Evolutionary conservation across 2,113 vertebrate genomes (phyloP).

Genomic region (Brevimyrus niger): DNA sequence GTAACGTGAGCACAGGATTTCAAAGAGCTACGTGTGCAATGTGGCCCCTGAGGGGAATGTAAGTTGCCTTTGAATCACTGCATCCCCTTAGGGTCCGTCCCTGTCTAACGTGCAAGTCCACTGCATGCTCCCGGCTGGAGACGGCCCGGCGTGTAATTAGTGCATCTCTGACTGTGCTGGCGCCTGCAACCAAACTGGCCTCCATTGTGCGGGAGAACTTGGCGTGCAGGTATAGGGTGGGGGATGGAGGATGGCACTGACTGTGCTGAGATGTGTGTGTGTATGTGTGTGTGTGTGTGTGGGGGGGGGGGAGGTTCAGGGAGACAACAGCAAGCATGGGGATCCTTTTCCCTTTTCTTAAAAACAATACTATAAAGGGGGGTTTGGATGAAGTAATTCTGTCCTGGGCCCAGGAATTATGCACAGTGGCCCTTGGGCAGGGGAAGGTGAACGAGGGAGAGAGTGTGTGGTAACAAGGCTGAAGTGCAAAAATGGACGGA

Average conservation of each 20-base stretch:
- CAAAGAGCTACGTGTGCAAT: background rate
- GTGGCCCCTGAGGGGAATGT: background rate
- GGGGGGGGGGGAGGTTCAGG: no score
- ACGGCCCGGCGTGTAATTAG: background rate
- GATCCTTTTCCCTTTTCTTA: background rate
- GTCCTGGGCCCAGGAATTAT: background rate
- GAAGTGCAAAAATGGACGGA: background rate
- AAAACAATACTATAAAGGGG: background rate
- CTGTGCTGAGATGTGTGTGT: no score
- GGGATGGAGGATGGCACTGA: no score
- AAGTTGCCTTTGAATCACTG: background rate
- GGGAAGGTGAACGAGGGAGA: slow-evolving; percentile 7
- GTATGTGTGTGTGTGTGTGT: background rate
- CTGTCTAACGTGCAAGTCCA: background rate
- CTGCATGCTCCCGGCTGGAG: background rate
- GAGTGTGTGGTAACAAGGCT: slow-evolving; percentile 21
- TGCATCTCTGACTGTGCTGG: background rate
- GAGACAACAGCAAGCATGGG: background rate
- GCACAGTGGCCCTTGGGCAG: background rate
- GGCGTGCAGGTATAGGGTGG: background rate
- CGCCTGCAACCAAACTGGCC: background rate
- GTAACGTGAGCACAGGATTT: background rate
- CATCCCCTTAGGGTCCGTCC: background rate
- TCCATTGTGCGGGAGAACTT: background rate
- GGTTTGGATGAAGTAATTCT: background rate